Evolutionary conservation across 2,888 invertebrate species (phyloP).

Genomic region (Dascillus cervinus): DNA sequence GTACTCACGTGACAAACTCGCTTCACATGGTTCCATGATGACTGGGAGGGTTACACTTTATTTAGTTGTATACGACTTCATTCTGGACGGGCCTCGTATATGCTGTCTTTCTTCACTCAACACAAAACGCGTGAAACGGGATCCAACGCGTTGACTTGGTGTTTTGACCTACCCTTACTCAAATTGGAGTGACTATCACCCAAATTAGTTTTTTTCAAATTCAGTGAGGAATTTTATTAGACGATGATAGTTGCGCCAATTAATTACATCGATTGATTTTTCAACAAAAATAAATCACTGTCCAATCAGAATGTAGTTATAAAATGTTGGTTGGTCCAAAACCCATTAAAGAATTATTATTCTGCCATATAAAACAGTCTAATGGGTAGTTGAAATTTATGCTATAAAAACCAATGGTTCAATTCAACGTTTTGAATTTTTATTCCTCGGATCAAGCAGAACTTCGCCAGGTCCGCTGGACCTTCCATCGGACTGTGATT

Average conservation of each 20-base stretch:
- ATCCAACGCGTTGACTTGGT: too few relatives aligned
- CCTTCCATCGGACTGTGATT: constrained; percentile 47
- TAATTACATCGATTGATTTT: too few relatives aligned
- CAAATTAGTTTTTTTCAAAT: too few relatives aligned
- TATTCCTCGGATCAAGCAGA: constrained; percentile 25
- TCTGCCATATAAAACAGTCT: constrained; percentile 25
- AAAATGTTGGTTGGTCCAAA: constrained; percentile 29
- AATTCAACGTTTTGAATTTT: constrained; percentile 28
- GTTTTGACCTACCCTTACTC: too few relatives aligned
- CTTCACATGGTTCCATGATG: constrained; percentile 37
- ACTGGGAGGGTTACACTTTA: constrained; percentile 24
- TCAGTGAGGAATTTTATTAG: too few relatives aligned
- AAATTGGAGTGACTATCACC: too few relatives aligned
- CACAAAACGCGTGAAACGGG: background rate
- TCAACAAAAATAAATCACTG: too few relatives aligned
- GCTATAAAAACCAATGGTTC: too few relatives aligned
- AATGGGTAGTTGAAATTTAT: too few relatives aligned
- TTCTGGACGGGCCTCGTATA: constrained; percentile 6
- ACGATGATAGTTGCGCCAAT: too few relatives aligned
- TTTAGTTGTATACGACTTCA: constrained; percentile 13
- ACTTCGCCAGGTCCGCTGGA: constrained; percentile 23
- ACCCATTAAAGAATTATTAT: constrained; percentile 29
- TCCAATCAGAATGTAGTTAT: too few relatives aligned
- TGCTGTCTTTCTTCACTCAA: constrained; percentile 4
- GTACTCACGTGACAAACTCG: constrained; percentile 34